phyloP scores from a whole-genome alignment of 1,140 invertebrate genomes.

The Trachymyrmex cornetzi region DNA sequence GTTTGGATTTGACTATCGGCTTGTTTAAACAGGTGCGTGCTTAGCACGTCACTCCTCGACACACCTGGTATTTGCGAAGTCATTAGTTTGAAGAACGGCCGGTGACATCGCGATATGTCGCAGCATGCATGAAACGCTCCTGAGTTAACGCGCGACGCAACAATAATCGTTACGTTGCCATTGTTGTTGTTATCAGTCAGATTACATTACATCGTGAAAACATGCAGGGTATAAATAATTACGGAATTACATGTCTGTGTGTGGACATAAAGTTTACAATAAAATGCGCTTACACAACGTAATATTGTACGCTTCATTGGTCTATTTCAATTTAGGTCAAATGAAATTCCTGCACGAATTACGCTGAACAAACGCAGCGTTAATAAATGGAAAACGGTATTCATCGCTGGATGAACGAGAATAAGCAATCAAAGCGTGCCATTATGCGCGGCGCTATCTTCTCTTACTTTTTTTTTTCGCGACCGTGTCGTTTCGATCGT shows the following conservation, averaged over 20 bases:
- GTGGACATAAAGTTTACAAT: constrained; percentile 34
- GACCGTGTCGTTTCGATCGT: background rate
- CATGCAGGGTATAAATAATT: constrained; percentile 10
- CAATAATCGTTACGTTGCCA: constrained; percentile 22
- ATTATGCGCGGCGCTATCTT: background rate
- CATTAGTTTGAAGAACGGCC: constrained; percentile 45
- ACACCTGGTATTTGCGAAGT: constrained; percentile 54
- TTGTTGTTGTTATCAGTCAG: constrained; percentile 23
- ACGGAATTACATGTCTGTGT: constrained; percentile 12
- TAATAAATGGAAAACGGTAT: constrained; percentile 50
- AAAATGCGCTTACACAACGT: background rate
- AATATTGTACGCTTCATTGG: constrained; percentile 13
- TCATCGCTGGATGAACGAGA: constrained; percentile 24
- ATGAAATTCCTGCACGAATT: constrained; percentile 43
- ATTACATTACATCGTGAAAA: background rate
- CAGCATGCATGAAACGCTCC: background rate
- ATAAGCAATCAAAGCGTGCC: constrained; percentile 45
- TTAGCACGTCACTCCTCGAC: background rate
- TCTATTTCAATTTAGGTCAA: constrained; percentile 46
- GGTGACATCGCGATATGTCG: background rate
- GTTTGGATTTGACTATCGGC: constrained; percentile 50
- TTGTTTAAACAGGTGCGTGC: constrained; percentile 64
- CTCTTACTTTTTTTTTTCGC: background rate
- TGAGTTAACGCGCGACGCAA: constrained; percentile 5
- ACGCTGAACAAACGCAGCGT: constrained; percentile 12